Base-by-base conservation (phyloP, 2,797 vertebrate genomes). In the Lepus oiostolus region DNA sequence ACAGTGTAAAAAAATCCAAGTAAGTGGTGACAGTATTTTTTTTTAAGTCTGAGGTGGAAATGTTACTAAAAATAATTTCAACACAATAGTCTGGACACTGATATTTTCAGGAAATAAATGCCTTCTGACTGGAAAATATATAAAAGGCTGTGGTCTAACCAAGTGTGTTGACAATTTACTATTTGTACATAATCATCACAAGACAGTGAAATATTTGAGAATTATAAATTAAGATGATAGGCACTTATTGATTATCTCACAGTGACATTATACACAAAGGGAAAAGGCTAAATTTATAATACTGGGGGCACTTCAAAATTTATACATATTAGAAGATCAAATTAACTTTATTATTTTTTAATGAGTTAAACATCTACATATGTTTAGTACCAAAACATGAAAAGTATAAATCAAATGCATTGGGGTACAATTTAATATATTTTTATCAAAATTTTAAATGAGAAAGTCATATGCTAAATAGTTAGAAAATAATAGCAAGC, bases 41-140 rank as follows among this genome's bases (percentile, higher is more conserved):
- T 72, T 81, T 92, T 8, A 84, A 26, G 62, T 89, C 75, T 87
- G 60, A 68, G 14, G 71, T 80, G 32, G 32, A 95, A 95, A 90
- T 7, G 3, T 84, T 71, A 95, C 75, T 83, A 54, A 93, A 91
- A 58, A 87, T 63, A 87, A 91, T 70, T 83, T 75, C 30, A 63
- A 30, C 16, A 58, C 2, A 50, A 9, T 38, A 92, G 5, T 26
- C 77, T 30, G 32, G 7, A 42, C 26, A 87, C 7, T 17, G 13
- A 30, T 70, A 60, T 70, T 68, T 74, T 95, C 76, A 84, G 32
- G n/a, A 24, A 50, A 79, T 21, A 79, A 75, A 71, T 75, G 68
- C 5, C 7, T 89, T 4, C 50, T 19, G 10, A 13, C 6, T 50
- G 22, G 10, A 42, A 88, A 92, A 83, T 75, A 3, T 70, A 19